Percentiles rank a stretch among this genome's conserved stretches.
These are phyloP conservation scores for Ennomos fuscantarius DNA, from an alignment of 2,888 invertebrate species.

Conservation along the genomic window DNA sequence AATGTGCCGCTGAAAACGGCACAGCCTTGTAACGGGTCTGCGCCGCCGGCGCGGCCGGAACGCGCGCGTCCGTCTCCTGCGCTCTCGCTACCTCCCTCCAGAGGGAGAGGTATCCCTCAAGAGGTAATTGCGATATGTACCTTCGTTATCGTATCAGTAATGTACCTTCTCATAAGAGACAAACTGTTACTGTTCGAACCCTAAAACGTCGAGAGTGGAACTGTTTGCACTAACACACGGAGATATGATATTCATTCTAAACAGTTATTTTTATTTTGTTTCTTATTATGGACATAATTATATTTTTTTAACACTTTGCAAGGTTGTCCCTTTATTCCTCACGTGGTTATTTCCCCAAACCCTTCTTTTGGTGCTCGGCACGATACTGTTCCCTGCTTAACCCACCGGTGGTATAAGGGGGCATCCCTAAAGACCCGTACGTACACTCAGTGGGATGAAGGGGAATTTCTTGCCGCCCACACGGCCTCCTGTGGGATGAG, in stretches of 20 bases:
- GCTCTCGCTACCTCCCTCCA: slow-evolving; percentile 43
- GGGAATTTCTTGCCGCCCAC: no score
- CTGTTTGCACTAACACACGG: slow-evolving; percentile 67
- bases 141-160: slow-evolving; percentile 71
- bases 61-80: slow-evolving; percentile 47
- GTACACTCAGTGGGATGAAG: no score
- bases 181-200: slow-evolving; percentile 53
- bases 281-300: slow-evolving; percentile 51
- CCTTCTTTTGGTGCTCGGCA: slow-evolving; percentile 23
- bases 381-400: slow-evolving; percentile 2
- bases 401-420: no score
- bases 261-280: slow-evolving; percentile 48
- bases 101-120: slow-evolving; percentile 59
- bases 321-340: slow-evolving; percentile 58
- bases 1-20: slow-evolving; percentile 41
- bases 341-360: slow-evolving; percentile 28
- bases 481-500: no score
- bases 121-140: slow-evolving; percentile 80
- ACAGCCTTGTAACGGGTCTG: slow-evolving; percentile 53
- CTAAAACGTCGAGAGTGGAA: slow-evolving; percentile 57
- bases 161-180: slow-evolving; percentile 62
- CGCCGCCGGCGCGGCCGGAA: slow-evolving; percentile 45
- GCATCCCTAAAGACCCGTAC: no score
- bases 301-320: slow-evolving; percentile 56
- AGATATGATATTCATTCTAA: slow-evolving; percentile 33